These are phyloP conservation scores for Agrotis clavis DNA, from an alignment of 2,888 invertebrate genomes.

Conservation along the genomic window DNA sequence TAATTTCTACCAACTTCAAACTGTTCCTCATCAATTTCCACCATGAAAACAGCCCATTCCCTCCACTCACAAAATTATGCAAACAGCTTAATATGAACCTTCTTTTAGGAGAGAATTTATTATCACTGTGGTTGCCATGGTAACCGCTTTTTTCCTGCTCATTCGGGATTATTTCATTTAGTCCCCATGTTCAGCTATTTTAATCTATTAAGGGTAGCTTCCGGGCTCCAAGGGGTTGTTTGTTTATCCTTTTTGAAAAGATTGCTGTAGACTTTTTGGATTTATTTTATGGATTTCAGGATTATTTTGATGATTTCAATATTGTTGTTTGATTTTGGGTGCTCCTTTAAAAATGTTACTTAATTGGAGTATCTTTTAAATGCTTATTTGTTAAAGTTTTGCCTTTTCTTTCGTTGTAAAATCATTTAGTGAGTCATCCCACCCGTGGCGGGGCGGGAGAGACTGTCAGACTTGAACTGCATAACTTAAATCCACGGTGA, in stretches of 20 bases:
- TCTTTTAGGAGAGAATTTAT: conserved; percentile 54
- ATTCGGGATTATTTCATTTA: conserved; percentile 56
- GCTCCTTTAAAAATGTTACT: neutral
- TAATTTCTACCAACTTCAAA: conserved; percentile 18
- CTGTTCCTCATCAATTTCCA: conserved; percentile 19
- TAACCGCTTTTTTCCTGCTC: conserved; percentile 52
- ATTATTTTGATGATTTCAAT: conserved; percentile 15
- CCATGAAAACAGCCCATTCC: conserved; percentile 26
- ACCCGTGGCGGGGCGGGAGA: no score
- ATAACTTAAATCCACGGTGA: no score
- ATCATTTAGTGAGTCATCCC: no score
- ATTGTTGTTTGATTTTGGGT: conserved; percentile 10
- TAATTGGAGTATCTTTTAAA: neutral
- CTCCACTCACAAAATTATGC: conserved; percentile 52
- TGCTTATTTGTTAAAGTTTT: neutral
- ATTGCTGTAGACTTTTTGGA: conserved; percentile 13
- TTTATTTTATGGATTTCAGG: conserved; percentile 12
- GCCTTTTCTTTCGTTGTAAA: no score
- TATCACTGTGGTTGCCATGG: conserved; percentile 48
- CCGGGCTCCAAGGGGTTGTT: conserved; percentile 41
- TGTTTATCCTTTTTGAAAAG: conserved; percentile 27
- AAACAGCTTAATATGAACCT: conserved; percentile 61
- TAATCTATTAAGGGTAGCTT: conserved; percentile 58
- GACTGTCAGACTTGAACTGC: no score
- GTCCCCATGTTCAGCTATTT: conserved; percentile 55